Base-by-base conservation (phyloP, 2,888 invertebrate genomes). In the Acanthosepion esculentum region DNA sequence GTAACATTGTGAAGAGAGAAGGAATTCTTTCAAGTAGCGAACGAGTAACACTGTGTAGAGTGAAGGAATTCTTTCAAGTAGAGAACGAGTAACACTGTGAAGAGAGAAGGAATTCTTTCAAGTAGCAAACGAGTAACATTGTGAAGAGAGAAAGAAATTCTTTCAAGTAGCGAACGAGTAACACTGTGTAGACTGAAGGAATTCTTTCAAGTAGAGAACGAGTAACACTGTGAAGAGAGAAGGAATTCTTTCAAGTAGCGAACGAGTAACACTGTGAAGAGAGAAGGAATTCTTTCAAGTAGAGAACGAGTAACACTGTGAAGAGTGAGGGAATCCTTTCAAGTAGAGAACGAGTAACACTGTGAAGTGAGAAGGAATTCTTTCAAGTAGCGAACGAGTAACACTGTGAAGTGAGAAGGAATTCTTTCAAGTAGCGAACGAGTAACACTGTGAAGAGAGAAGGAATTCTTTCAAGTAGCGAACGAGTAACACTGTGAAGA, bases 361-460 rank as follows among this genome's bases (percentile, higher is more conserved):
- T 97, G 95, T 94, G 95, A 95, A 48, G 93, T 48, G 92, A 92
- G 94, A 78, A n/a, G 3, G 91, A 64, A 59, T 91, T n/a, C 53
- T 92, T 64, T 48, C 33, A 50, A 92, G 29, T 64, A 59, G 78
- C 7, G 94, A 48, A 93, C 10, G 64, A 59, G 64, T 53, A 41
- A 41, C 3, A 2, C 2, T 2, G 41, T 2, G 41, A 41, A 41
- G 41, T 3, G 1, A 41, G 41, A 41, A 2, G 3, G 41, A 41
- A 41, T 41, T n/a, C n/a, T n/a, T n/a, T n/a, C n/a, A n/a, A n/a
- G n/a, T n/a, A n/a, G n/a, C n/a, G n/a, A n/a, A n/a, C n/a, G n/a
- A n/a, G n/a, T n/a, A n/a, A n/a, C n/a, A n/a, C 97, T 97, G 95
- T 94, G 95, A 95, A 48, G 93, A 53, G 92, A 92, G 94, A 78